Conservation (phyloP, 2,113 vertebrate species). For the Marmota monax region DNA sequence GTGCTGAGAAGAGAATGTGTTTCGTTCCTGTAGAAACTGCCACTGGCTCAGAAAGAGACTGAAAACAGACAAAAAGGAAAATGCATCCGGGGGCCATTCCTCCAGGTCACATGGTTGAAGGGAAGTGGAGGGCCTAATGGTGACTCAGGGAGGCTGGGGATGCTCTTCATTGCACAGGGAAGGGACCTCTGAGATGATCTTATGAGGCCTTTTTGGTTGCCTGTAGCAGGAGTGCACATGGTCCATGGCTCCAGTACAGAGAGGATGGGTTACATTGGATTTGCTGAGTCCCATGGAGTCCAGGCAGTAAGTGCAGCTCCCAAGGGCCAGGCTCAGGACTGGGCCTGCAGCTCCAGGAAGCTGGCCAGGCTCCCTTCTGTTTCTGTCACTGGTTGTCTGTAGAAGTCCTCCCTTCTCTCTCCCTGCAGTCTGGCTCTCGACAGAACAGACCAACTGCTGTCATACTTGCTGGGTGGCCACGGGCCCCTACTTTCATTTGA, state of each 20-base stretch:
- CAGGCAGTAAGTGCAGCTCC: too few species aligned
- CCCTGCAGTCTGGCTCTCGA: not conserved
- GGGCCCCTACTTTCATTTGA: not conserved
- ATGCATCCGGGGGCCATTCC: too few species aligned
- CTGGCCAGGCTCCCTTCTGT: not conserved
- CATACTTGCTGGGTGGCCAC: not conserved
- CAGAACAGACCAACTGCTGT: not conserved
- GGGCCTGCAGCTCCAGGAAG: not conserved
- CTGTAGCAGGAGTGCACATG: fast-evolving
- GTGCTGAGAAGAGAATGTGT: not conserved
- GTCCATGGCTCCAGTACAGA: not conserved
- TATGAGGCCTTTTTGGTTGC: too few species aligned
- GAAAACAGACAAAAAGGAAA: not conserved
- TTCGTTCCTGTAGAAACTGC: not conserved
- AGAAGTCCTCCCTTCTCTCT: not conserved
- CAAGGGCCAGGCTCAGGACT: not conserved
- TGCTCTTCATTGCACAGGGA: not conserved
- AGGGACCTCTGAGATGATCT: too few species aligned
- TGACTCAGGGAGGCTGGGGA: not conserved
- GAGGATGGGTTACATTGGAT: not conserved
- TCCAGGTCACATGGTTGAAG: not conserved
- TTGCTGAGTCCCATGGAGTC: not conserved
- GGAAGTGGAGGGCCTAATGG: not conserved
- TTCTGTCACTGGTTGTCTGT: not conserved
- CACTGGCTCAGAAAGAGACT: not conserved